These are phyloP conservation scores for Pardalotus punctatus DNA, from an alignment of 2,113 vertebrate genomes.

Conservation along the genomic window DNA sequence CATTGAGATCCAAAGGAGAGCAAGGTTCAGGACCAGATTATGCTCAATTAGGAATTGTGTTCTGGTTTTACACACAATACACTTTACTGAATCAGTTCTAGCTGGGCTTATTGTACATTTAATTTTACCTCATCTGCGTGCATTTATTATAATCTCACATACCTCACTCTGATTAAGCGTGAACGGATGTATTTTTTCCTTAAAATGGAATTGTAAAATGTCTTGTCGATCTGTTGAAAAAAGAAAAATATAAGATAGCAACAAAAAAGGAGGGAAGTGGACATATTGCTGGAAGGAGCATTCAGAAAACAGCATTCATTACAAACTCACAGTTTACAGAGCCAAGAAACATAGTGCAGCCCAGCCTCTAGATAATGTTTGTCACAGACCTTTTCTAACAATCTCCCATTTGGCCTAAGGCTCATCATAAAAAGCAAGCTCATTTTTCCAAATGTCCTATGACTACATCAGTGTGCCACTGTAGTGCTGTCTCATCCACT, in stretches of 20 bases:
- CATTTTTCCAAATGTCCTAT: background rate
- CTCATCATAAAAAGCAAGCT: background rate
- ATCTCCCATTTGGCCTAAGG: background rate
- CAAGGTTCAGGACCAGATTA: background rate
- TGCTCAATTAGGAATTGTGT: background rate
- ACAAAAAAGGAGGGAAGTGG: background rate
- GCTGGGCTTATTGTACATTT: background rate
- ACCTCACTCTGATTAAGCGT: slow-evolving; percentile 78
- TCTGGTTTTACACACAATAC: background rate
- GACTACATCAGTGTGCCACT: background rate
- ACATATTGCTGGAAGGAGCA: background rate
- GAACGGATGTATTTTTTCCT: slow-evolving; percentile 73
- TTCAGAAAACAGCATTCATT: background rate
- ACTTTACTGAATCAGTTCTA: background rate
- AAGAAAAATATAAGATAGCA: slow-evolving; percentile 48
- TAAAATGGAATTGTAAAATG: slow-evolving; percentile 75
- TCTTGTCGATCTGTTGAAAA: slow-evolving; percentile 78
- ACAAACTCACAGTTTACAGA: background rate
- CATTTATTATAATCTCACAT: slow-evolving; percentile 39
- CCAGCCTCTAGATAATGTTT: background rate
- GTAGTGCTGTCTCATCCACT: accelerated
- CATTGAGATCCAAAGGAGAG: background rate
- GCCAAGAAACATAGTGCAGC: background rate
- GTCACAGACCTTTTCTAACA: background rate
- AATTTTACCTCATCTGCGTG: background rate